Evolutionary conservation across 2,797 vertebrate genomes (phyloP), one percentile per base, ranked within the genome.

Genomic region (Pelodytes ibericus): DNA sequence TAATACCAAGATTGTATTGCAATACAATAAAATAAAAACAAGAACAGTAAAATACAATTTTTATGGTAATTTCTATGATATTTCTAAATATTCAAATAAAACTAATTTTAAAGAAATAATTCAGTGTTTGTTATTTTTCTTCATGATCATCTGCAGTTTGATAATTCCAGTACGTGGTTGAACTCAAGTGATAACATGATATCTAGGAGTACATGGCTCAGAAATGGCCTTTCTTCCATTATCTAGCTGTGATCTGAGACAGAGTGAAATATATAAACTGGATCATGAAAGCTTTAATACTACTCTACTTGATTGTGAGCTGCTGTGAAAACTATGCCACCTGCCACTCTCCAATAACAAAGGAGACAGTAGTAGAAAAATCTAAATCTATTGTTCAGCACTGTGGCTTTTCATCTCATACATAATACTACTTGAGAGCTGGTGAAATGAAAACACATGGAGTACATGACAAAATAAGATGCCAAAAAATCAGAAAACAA

Each of bases 151-250:
- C 15, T 24, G 20, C 22, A 53, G 20, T 1, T 4, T 3, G 11
- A 6, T 53, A n/a, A 53, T 4, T 53, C 16, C 24, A 53, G 20
- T 53, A 53, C 20, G 16, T 53, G n/a, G 58, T 57, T 78, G 63
- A n/a, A 2, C 22, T 78, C 53, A 11, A 0, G 1, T 78, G 79
- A 83, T 61, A 26, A 4, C 73, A 80, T 2, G 16, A 73, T 81
- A 74, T 20, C 63, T 63, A 71, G 79, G 76, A 81, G 60, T 64
- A 77, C 26, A 31, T 44, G 61, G 84, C 80, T 79, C 68, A 51
- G 41, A 72, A 75, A 72, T 65, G 60, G 58, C 62, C 4, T 64
- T 75, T 61, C 24, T 4, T 79, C 74, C 51, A 76, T 58, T 75
- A 82, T n/a, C 69, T 25, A 74, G 33, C 7, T 80, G 71, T 36